Evolutionary conservation across 2,797 vertebrate species (phyloP).

Genomic region (Nyctalus aviator): DNA sequence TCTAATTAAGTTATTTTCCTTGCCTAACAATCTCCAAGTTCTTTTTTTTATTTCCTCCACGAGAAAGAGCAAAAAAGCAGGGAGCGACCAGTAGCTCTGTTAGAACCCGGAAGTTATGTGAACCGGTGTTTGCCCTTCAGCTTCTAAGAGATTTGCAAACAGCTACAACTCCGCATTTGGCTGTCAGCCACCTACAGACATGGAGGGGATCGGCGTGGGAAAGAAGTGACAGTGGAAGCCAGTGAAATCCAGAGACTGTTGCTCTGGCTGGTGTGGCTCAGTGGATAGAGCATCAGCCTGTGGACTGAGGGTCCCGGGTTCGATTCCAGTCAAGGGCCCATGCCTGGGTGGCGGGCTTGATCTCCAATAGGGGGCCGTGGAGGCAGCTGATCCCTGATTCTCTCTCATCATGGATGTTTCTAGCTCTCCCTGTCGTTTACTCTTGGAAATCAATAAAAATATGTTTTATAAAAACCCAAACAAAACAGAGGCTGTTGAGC

Average conservation of each 20-base stretch:
- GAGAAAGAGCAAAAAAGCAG: constrained; percentile 52
- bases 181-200: constrained; percentile 71
- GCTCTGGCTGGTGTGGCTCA: too few species aligned
- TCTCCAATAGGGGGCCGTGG: too few species aligned
- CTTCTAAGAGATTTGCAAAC: constrained; percentile 46
- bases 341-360: too few species aligned
- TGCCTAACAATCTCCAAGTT: constrained; percentile 50
- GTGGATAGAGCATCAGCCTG: too few species aligned
- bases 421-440: too few species aligned
- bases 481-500: rapidly evolving
- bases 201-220: constrained; percentile 78
- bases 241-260: not conserved
- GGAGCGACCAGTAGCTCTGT: not conserved
- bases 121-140: constrained; percentile 59
- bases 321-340: too few species aligned
- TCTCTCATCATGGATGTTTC: too few species aligned
- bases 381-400: too few species aligned
- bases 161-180: constrained; percentile 42
- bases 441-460: too few species aligned
- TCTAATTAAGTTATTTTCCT: constrained; percentile 72
- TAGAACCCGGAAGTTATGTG: constrained; percentile 65
- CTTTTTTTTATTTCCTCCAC: not conserved
- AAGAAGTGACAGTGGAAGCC: constrained; percentile 65
- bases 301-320: too few species aligned
- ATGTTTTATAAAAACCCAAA: too few species aligned